Percentiles rank a stretch among this genome's conserved stretches.
These are phyloP conservation scores for Eulemur coronatus DNA, from an alignment of 2,797 vertebrate species.

Conservation along the genomic window DNA sequence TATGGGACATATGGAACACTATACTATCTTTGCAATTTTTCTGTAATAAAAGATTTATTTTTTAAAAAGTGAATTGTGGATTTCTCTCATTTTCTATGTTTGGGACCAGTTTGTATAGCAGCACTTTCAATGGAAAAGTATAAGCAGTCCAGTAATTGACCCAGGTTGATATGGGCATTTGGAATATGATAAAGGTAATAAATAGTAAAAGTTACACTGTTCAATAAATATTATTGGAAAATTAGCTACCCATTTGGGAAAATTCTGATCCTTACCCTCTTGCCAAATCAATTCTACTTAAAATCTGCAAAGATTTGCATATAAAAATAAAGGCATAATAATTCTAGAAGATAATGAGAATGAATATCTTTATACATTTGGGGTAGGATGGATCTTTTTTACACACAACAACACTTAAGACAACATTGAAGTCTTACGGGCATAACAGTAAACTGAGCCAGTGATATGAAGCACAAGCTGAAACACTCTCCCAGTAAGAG, in stretches of 20 bases:
- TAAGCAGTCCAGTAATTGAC: not conserved
- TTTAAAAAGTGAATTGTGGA: not conserved
- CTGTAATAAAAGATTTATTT: not conserved
- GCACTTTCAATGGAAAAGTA: not conserved
- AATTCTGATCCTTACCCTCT: not conserved
- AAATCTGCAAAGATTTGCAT: not conserved
- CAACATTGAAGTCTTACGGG: not conserved
- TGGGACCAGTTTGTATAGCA: not conserved
- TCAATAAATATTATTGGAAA: not conserved
- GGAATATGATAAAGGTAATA: not conserved
- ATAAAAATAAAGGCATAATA: not conserved
- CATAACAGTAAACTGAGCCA: not conserved
- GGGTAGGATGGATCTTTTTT: not conserved
- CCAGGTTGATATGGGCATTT: not conserved
- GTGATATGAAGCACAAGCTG: not conserved
- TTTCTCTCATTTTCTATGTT: not conserved
- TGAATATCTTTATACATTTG: not conserved
- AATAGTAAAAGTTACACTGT: not conserved
- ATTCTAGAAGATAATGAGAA: not conserved
- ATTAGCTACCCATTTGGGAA: not conserved
- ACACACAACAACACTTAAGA: not conserved
- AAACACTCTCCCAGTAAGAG: not conserved
- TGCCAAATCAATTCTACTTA: not conserved
- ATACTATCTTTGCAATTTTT: not conserved
- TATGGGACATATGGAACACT: not conserved